phyloP scores from a whole-genome alignment of 2,888 invertebrate species.

The Monochamus alternatus region DNA sequence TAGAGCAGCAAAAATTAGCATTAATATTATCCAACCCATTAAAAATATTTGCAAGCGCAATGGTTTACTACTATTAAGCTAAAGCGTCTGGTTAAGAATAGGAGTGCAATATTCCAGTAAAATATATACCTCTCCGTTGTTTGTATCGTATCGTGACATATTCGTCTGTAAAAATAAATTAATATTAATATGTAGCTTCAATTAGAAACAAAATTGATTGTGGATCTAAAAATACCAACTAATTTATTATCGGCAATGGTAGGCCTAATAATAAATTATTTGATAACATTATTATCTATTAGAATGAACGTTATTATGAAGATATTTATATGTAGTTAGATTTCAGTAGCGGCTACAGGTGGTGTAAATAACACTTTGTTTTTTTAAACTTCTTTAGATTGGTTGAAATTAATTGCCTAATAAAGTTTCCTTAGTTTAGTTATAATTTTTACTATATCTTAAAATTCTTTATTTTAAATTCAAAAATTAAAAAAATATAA shows the following conservation, averaged over 20 bases:
- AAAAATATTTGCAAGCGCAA: not conserved
- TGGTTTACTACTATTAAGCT: not conserved
- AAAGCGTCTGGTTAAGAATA: not conserved
- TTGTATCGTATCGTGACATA: conserved; percentile 94
- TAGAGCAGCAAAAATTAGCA: too few species aligned
- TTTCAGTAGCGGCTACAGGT: too few species aligned
- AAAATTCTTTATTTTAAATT: too few species aligned
- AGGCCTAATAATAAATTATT: not conserved
- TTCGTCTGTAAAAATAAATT: conserved; percentile 83
- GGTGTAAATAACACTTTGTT: too few species aligned
- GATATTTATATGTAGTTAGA: too few species aligned
- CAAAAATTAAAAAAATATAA: too few species aligned
- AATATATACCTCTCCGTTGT: conserved; percentile 84
- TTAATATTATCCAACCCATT: too few species aligned
- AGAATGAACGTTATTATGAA: too few species aligned
- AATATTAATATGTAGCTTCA: not conserved
- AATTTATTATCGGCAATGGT: not conserved
- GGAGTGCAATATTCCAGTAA: not conserved
- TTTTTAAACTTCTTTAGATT: too few species aligned
- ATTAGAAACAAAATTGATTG: not conserved
- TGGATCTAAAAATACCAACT: not conserved
- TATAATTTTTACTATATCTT: too few species aligned
- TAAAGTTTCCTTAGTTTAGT: too few species aligned
- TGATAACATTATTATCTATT: not conserved
- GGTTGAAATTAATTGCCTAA: too few species aligned